These are phyloP conservation scores for Geophilus truncorum DNA, from an alignment of 2,888 invertebrate species.

Conservation along the genomic window DNA sequence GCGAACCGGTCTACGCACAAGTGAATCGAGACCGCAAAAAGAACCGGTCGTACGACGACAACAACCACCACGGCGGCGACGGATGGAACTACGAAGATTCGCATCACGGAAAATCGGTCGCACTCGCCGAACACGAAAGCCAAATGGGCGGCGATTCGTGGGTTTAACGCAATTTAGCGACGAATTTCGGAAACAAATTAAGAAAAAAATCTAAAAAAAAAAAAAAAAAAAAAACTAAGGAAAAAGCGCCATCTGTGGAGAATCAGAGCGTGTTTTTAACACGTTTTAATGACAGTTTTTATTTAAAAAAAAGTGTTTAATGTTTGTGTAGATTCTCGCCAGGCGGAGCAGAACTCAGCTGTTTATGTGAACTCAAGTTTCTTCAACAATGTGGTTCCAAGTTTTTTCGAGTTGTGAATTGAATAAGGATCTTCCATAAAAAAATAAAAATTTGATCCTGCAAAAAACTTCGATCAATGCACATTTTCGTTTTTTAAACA, in stretches of 20 bases:
- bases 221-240: too few species aligned
- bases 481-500: neutral
- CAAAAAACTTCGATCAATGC: neutral
- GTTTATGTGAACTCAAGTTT: neutral
- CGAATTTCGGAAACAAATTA: too few species aligned
- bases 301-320: neutral
- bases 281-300: neutral
- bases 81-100: constrained; percentile 37
- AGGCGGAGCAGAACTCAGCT: neutral
- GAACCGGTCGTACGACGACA: constrained; percentile 51
- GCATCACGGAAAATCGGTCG: constrained; percentile 33
- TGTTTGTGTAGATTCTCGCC: neutral
- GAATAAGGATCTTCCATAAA: neutral
- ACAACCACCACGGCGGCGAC: constrained; percentile 31
- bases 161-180: constrained; percentile 46
- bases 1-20: constrained; percentile 62
- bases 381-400: neutral
- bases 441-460: too few species aligned
- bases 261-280: too few species aligned
- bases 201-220: too few species aligned
- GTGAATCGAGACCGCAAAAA: constrained; percentile 62
- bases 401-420: neutral
- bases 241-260: too few species aligned
- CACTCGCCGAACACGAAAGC: constrained; percentile 38
- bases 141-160: constrained; percentile 53